Conservation (phyloP, 1,140 invertebrate species). For the Oedothorax gibbosus region DNA sequence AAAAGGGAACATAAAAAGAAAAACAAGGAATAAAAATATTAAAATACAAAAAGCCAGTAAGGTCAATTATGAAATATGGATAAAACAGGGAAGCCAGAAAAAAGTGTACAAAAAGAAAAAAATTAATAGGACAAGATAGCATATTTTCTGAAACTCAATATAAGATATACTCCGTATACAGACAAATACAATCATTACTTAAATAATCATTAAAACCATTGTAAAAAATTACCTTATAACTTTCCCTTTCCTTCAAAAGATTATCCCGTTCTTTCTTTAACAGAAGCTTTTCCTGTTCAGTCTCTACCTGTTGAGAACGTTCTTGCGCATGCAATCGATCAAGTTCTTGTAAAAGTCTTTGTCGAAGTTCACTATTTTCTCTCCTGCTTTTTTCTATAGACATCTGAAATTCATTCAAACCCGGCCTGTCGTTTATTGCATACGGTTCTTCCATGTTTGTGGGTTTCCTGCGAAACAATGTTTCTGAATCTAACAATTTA, state of each 20-base stretch:
- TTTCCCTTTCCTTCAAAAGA: conserved; percentile 19
- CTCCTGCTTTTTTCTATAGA: conserved; percentile 36
- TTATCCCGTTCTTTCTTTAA: conserved; percentile 13
- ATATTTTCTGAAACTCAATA: too few relatives aligned
- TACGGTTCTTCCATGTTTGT: neutral
- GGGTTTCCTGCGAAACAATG: too few relatives aligned
- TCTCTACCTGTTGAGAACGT: neutral
- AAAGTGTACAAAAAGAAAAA: too few relatives aligned
- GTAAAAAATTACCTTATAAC: conserved; percentile 24
- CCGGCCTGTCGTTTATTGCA: neutral
- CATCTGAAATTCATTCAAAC: neutral
- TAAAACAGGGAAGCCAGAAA: too few relatives aligned
- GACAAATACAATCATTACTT: too few relatives aligned
- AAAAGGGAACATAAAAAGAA: too few relatives aligned
- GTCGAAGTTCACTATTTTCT: conserved; percentile 31
- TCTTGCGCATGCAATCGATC: conserved; percentile 40
- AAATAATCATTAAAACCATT: too few relatives aligned
- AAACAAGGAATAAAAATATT: too few relatives aligned
- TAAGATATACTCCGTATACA: too few relatives aligned
- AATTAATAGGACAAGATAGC: too few relatives aligned
- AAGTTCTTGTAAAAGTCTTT: conserved; percentile 34
- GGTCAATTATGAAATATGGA: too few relatives aligned
- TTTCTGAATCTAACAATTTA: neutral
- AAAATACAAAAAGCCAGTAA: too few relatives aligned
- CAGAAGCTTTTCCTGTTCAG: conserved; percentile 7